Evolutionary conservation across 2,888 invertebrate species (phyloP).

Genomic region (Ornithoptera priamus): DNA sequence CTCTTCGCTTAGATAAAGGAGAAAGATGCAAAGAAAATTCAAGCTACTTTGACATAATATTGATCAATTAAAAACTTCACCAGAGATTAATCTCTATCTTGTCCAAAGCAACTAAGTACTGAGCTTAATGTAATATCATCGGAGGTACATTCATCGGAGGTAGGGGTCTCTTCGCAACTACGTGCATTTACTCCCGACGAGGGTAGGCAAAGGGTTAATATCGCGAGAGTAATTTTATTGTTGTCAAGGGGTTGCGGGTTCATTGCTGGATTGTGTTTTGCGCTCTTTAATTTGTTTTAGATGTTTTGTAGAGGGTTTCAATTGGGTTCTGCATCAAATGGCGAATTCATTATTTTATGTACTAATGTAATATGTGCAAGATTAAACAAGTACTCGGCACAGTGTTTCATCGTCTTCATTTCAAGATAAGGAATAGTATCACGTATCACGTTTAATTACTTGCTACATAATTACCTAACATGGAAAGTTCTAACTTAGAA

Average conservation of each 20-base stretch:
- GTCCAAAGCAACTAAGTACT: neutral
- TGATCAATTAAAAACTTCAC: too few species aligned
- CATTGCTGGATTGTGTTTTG: conserved; percentile 67
- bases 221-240: conserved; percentile 63
- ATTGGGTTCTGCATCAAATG: conserved; percentile 1
- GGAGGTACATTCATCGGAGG: conserved; percentile 52
- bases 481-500: too few species aligned
- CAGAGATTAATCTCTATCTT: neutral
- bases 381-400: too few species aligned
- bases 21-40: too few species aligned
- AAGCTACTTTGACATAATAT: too few species aligned
- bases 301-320: conserved; percentile 41
- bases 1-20: too few species aligned
- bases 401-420: too few species aligned
- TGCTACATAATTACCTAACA: too few species aligned
- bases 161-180: conserved; percentile 44
- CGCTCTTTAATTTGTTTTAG: conserved; percentile 73
- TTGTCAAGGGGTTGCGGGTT: conserved; percentile 64
- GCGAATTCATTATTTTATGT: too few species aligned
- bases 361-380: too few species aligned
- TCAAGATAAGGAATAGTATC: too few species aligned
- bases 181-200: conserved; percentile 44
- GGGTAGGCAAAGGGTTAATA: conserved; percentile 53
- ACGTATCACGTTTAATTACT: too few species aligned
- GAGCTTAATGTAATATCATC: neutral